phyloP scores from a whole-genome alignment of 2,888 invertebrate genomes.

The Dinocampus coccinellae region DNA sequence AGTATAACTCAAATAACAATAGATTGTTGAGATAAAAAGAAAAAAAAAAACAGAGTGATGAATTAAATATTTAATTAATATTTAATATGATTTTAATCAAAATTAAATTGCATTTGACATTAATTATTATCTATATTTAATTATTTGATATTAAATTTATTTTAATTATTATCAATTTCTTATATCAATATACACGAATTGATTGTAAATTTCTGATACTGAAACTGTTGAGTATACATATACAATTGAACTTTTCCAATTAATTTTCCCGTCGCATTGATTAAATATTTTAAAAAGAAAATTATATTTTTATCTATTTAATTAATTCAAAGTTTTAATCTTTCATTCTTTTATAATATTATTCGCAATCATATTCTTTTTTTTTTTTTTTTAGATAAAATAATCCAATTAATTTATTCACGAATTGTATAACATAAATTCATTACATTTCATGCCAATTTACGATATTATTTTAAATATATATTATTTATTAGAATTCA shows the following conservation, averaged over 20 bases:
- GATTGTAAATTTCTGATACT: neutral
- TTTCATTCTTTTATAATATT: neutral
- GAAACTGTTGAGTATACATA: neutral
- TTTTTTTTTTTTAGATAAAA: too few species aligned
- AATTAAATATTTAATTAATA: neutral
- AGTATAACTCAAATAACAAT: neutral
- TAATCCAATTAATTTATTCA: neutral
- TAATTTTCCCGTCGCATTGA: neutral
- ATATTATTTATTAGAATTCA: too few species aligned
- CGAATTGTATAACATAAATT: too few species aligned
- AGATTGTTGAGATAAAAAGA: neutral
- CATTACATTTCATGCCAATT: too few species aligned
- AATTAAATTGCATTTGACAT: neutral
- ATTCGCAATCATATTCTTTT: neutral
- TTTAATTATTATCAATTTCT: neutral
- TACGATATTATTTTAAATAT: too few species aligned
- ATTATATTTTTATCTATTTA: neutral
- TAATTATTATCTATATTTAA: neutral
- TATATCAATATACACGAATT: neutral
- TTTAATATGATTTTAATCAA: conserved; percentile 14
- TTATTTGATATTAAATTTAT: neutral
- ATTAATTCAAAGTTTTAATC: too few species aligned
- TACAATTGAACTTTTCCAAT: neutral
- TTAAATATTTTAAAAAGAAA: neutral
- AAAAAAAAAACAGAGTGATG: neutral